These are phyloP conservation scores for Chloroceryle aenea DNA, from an alignment of 2,113 vertebrate genomes.

Conservation along the genomic window DNA sequence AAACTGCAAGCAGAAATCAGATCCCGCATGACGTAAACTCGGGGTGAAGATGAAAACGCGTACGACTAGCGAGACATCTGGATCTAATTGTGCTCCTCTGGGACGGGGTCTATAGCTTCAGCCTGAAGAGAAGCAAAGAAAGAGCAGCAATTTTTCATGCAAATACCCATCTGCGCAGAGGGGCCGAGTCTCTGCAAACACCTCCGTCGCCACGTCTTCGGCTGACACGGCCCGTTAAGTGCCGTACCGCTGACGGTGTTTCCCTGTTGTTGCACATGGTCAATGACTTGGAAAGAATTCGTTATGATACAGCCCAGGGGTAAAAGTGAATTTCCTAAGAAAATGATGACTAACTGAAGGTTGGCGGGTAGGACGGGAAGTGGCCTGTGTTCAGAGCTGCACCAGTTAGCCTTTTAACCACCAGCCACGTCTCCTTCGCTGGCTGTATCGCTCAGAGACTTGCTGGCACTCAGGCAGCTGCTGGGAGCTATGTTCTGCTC, in stretches of 20 bases:
- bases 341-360: not conserved
- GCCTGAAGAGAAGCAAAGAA: slow-evolving; percentile 5
- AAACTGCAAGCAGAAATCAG: not conserved
- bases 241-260: rapidly evolving
- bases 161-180: not conserved
- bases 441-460: not conserved
- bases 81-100: not conserved
- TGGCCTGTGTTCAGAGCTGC: rapidly evolving
- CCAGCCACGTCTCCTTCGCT: not conserved
- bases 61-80: slow-evolving; percentile 16
- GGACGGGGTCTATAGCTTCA: not conserved
- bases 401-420: not conserved
- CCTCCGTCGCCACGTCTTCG: not conserved
- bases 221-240: not conserved
- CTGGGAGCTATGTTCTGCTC: not conserved
- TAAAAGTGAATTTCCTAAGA: not conserved
- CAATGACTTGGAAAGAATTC: not conserved
- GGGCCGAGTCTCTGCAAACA: not conserved
- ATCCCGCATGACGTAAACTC: not conserved
- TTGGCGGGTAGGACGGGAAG: rapidly evolving
- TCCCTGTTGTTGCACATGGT: not conserved
- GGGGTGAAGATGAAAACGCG: not conserved
- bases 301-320: not conserved
- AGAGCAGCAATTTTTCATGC: slow-evolving; percentile 15
- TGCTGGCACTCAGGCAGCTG: not conserved